phyloP scores from a whole-genome alignment of 2,113 vertebrate genomes.

The Ptilorrhoa leucosticta region DNA sequence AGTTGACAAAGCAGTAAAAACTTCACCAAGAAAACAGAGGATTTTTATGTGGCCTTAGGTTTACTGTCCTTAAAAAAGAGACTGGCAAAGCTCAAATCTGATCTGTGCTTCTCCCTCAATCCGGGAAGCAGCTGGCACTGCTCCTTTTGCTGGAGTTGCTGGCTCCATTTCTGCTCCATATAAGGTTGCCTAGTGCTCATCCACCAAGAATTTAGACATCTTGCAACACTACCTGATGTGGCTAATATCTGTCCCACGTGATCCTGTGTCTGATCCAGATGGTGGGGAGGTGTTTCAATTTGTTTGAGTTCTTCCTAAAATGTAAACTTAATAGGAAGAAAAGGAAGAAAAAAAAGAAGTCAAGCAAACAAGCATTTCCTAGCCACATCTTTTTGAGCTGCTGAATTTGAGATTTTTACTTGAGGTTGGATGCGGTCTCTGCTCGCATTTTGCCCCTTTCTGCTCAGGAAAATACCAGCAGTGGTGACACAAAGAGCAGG shows the following conservation, averaged over 20 bases:
- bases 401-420: not conserved
- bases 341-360: not conserved
- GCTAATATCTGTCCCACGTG: not conserved
- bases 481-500: not conserved
- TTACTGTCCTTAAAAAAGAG: not conserved
- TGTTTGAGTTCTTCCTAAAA: not conserved
- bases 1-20: not conserved
- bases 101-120: not conserved
- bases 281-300: not conserved
- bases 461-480: not conserved
- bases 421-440: not conserved
- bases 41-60: not conserved
- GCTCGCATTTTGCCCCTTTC: not conserved
- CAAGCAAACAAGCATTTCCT: not conserved
- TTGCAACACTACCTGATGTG: not conserved
- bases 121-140: not conserved
- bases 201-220: not conserved
- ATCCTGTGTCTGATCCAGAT: not conserved
- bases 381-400: not conserved
- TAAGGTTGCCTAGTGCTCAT: not conserved
- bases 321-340: not conserved
- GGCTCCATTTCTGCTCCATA: not conserved
- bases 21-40: not conserved
- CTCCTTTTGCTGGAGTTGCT: not conserved
- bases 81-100: fast-evolving